Evolutionary conservation across 2,888 invertebrate species (phyloP).

Genomic region (Phasia obesa): DNA sequence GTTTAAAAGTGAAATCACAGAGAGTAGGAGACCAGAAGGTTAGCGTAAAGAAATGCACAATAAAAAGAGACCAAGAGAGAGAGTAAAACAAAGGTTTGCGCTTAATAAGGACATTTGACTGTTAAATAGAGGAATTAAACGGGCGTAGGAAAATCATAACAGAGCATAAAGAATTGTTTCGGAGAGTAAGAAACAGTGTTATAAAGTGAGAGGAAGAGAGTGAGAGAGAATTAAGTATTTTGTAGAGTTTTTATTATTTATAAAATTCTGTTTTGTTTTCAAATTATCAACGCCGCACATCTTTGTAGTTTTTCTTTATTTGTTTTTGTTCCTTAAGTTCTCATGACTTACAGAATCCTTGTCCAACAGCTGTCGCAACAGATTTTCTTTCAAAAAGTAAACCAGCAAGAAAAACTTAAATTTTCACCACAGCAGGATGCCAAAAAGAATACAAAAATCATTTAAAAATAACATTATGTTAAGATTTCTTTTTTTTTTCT

Average conservation of each 20-base stretch:
- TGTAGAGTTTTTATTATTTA: constrained; percentile 61
- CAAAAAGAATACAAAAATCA: constrained; percentile 59
- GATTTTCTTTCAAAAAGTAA: constrained; percentile 53
- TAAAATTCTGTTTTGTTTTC: constrained; percentile 49
- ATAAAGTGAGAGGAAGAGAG: not conserved
- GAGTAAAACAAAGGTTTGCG: not conserved
- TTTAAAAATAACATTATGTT: constrained; percentile 64
- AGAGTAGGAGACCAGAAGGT: constrained; percentile 43
- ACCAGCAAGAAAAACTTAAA: constrained; percentile 37
- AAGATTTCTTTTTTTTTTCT: constrained; percentile 49
- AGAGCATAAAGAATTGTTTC: constrained; percentile 54
- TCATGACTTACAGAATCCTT: constrained; percentile 64
- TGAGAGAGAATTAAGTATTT: not conserved
- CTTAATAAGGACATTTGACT: constrained; percentile 27
- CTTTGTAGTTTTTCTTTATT: constrained; percentile 38
- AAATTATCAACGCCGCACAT: constrained; percentile 63
- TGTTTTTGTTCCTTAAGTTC: constrained; percentile 31
- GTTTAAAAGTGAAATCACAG: constrained; percentile 52
- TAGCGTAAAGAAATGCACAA: not conserved
- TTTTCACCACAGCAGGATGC: constrained; percentile 70
- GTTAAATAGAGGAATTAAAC: not conserved
- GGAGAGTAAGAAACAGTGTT: not conserved
- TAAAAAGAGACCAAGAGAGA: constrained; percentile 10
- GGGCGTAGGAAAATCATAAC: constrained; percentile 66
- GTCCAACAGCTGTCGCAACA: constrained; percentile 71